These are phyloP conservation scores for Drosophila carrolli DNA, from an alignment of 1,140 invertebrate genomes.

Conservation along the genomic window DNA sequence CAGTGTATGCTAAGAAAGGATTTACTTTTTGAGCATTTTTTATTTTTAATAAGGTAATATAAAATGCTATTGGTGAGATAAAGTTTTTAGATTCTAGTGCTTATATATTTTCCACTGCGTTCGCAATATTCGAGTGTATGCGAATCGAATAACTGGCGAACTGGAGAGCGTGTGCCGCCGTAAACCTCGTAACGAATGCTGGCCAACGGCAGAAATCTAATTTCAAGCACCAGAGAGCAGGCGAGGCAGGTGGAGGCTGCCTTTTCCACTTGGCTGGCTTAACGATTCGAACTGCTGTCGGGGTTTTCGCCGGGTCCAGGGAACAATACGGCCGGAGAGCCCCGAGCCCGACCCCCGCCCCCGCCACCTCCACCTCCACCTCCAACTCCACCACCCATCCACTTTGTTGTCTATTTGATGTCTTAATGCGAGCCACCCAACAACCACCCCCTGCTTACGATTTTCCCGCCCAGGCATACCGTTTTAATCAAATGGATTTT, in stretches of 20 bases:
- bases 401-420: conserved; percentile 50
- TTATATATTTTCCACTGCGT: not conserved
- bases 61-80: no score
- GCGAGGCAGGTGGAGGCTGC: conserved; percentile 25
- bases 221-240: conserved; percentile 54
- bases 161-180: conserved; percentile 22
- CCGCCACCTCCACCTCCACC: not conserved
- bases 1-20: no score
- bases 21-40: no score
- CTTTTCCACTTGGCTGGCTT: conserved; percentile 50
- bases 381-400: not conserved
- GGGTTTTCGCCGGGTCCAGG: conserved; percentile 12
- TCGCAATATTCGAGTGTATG: conserved; percentile 2
- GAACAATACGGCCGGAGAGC: not conserved
- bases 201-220: conserved; percentile 48
- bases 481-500: conserved; percentile 52
- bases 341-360: no score
- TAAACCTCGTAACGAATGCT: conserved; percentile 52
- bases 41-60: no score
- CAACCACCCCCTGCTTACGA: conserved; percentile 1
- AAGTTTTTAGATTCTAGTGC: no score
- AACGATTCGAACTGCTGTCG: conserved; percentile 46
- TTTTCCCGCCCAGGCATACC: conserved; percentile 27
- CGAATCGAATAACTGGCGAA: not conserved
- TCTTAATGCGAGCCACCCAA: conserved; percentile 43